These are phyloP conservation scores for Moxostoma hubbsi DNA, from an alignment of 2,797 vertebrate genomes.

Conservation along the genomic window DNA sequence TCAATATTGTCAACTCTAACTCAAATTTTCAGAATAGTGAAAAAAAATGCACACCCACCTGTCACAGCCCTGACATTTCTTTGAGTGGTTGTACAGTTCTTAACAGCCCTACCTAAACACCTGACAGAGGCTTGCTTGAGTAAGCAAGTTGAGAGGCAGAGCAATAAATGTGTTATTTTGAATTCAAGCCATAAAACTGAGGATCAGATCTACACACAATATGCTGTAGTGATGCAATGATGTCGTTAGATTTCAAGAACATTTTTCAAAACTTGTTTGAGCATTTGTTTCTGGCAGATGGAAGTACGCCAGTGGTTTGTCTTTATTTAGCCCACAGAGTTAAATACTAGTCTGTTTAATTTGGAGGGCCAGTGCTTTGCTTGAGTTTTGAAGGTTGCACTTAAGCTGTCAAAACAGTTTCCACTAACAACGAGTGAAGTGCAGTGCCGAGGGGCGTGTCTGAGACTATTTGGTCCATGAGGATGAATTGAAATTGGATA, in stretches of 20 bases:
- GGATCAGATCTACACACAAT: background rate
- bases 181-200: background rate
- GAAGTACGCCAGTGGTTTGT: background rate
- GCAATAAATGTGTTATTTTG: background rate
- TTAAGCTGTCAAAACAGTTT: conserved; percentile 41
- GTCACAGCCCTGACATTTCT: no score
- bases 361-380: conserved; percentile 21
- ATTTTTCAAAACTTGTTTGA: background rate
- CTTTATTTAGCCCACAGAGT: conserved; percentile 2
- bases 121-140: conserved; percentile 17
- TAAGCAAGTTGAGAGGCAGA: conserved; percentile 10
- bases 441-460: conserved; percentile 16
- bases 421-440: conserved; percentile 35
- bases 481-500: conserved; percentile 41
- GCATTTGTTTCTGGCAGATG: background rate
- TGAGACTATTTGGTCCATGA: conserved; percentile 18
- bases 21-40: no score
- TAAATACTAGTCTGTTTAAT: conserved; percentile 29
- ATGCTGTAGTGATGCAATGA: background rate
- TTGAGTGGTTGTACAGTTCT: conserved; percentile 10
- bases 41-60: no score
- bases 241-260: background rate
- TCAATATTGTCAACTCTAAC: no score
- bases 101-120: background rate
- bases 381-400: conserved; percentile 31